A percentile compares a stretch with the other conserved stretches of the same genome.
Conservation (phyloP, 2,113 vertebrate genomes). For the Cyprinodon brontotheroides region DNA sequence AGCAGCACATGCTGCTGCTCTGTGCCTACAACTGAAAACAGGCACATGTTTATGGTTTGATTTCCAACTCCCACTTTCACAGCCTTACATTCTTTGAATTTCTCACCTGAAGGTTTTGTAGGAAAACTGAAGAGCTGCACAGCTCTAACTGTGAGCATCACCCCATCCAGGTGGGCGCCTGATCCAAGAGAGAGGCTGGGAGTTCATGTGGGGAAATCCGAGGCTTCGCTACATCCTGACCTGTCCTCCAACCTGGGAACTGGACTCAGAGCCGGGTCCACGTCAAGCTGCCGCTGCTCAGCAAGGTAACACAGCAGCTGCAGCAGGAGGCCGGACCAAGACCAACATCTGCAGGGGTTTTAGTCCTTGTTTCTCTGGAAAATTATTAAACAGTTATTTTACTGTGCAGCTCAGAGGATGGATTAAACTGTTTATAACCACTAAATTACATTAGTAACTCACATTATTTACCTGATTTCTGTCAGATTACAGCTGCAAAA, state of each 20-base stretch:
- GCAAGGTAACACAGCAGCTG: slow-evolving; percentile 72
- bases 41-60: not conserved
- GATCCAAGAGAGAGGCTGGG: slow-evolving; percentile 81
- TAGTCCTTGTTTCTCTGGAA: not conserved
- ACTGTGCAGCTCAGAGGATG: too few relatives aligned
- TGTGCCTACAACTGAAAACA: not conserved
- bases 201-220: slow-evolving; percentile 85
- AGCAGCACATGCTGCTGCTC: slow-evolving; percentile 10
- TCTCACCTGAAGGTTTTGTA: not conserved
- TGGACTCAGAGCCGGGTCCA: slow-evolving; percentile 79
- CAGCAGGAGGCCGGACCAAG: not conserved
- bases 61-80: not conserved
- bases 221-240: slow-evolving; percentile 79
- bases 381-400: not conserved
- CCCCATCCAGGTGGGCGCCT: slow-evolving; percentile 73
- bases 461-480: too few relatives aligned
- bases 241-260: slow-evolving; percentile 82
- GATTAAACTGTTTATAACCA: not conserved
- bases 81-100: not conserved
- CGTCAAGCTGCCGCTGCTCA: slow-evolving; percentile 75
- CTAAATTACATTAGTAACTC: not conserved
- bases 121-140: not conserved
- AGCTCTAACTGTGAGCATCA: not conserved
- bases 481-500: too few relatives aligned
- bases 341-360: not conserved